Base-by-base conservation (phyloP, 2,888 invertebrate genomes). In the Eupithecia exiguata region DNA sequence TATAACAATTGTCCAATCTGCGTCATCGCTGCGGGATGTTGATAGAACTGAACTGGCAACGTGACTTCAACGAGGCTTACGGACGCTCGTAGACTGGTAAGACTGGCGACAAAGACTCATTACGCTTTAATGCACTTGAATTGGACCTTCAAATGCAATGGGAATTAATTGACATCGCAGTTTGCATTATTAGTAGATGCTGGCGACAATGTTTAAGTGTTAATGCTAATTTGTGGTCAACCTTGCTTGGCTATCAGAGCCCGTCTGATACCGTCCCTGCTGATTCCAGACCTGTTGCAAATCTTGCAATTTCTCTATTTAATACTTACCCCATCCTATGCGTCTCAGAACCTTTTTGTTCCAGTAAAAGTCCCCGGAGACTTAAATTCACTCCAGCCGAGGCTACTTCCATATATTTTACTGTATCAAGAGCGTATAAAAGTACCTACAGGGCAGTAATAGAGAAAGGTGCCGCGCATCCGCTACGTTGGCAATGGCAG, bases 381-480 rank as follows among this genome's bases (percentile, higher is more conserved):
- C n/a, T 38, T 38, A 65, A 65, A 38, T 36, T 65, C n/a, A 7
- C 40, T 40, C 25, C 6, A 43, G 25, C 25, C 36, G 38, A 21
- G 25, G 25, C 63, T 65, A 43, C 38, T 25, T 66, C 66, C 38
- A 66, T 40, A 68, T 77, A 79, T 82, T 85, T 83, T 82, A 83
- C 81, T 80, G 81, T 72, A 78, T 69, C 79, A 84, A 82, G 85
- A 87, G 86, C 86, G 84, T 83, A 82, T 82, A 80, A 46, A 68
- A 25, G 58, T 74, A 67, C 71, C 71, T 75, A 73, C 84, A 89
- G 87, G 87, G 88, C 87, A 85, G 85, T 88, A 89, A 88, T 88
- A 90, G 91, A 88, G 89, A 89, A 89, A 91, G 91, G 89, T 88
- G 91, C 88, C 87, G 89, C 87, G 88, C 91, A 89, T 89, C 91